phyloP scores from a whole-genome alignment of 2,113 vertebrate genomes.

The Boleophthalmus pectinirostris region DNA sequence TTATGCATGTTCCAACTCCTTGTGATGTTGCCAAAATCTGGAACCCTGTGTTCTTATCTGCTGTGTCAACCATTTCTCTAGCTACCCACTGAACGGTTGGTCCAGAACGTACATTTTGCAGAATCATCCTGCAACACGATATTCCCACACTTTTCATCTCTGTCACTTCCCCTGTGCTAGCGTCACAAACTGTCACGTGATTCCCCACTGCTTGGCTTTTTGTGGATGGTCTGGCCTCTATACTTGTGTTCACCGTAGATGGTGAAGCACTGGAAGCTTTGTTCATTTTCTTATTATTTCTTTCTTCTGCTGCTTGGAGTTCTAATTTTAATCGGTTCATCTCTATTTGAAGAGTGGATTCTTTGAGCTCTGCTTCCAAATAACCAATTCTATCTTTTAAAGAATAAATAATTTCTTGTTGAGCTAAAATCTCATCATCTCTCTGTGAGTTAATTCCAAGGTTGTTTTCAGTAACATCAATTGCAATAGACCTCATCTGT shows the following conservation, averaged over 20 bases:
- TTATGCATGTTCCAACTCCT: slow-evolving; percentile 73
- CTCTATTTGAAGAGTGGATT: slow-evolving; percentile 87
- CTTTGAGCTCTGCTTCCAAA: slow-evolving; percentile 89
- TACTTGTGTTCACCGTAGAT: slow-evolving; percentile 66
- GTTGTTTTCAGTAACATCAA: slow-evolving; percentile 83
- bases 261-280: slow-evolving; percentile 81
- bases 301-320: slow-evolving; percentile 84
- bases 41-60: slow-evolving; percentile 74
- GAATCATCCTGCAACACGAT: slow-evolving; percentile 76
- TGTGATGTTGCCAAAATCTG: slow-evolving; percentile 65
- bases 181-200: slow-evolving; percentile 73
- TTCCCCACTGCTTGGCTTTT: slow-evolving; percentile 83
- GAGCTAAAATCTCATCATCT: slow-evolving; percentile 85
- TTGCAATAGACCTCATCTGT: slow-evolving; percentile 71
- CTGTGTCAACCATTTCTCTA: slow-evolving; percentile 76
- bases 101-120: slow-evolving; percentile 67
- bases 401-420: slow-evolving; percentile 85
- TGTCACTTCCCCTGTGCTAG: slow-evolving; percentile 74
- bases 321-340: slow-evolving; percentile 91
- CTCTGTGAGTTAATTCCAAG: slow-evolving; percentile 81
- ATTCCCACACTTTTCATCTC: slow-evolving; percentile 72
- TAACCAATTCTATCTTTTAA: slow-evolving; percentile 87
- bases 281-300: slow-evolving; percentile 79
- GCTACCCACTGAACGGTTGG: slow-evolving; percentile 84
- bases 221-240: slow-evolving; percentile 73